phyloP scores from a whole-genome alignment of 2,797 vertebrate species.

The Galago senegalensis region DNA sequence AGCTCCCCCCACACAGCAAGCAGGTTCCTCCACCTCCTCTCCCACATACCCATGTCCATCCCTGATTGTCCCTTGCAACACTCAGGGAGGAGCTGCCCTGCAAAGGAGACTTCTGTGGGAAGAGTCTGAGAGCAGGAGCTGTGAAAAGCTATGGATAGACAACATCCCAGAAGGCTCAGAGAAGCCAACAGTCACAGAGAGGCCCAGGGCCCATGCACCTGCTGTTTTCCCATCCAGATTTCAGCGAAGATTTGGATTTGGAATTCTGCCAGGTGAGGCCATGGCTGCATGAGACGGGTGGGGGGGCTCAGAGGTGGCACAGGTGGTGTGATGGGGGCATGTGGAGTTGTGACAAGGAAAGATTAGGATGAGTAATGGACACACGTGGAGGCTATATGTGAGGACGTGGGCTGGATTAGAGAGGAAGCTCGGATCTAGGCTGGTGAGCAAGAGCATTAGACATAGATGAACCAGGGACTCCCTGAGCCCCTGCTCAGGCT shows the following conservation, averaged over 20 bases:
- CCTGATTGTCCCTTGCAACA: not conserved
- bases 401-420: not conserved
- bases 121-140: not conserved
- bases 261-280: not conserved
- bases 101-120: not conserved
- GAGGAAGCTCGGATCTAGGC: not conserved
- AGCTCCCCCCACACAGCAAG: not conserved
- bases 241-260: not conserved
- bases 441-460: not conserved
- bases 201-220: fast-evolving
- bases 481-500: not conserved
- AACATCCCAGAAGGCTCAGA: not conserved
- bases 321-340: not conserved
- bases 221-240: not conserved
- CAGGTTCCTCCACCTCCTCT: not conserved
- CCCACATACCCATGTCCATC: not conserved
- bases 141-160: not conserved
- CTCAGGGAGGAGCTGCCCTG: not conserved
- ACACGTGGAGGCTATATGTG: not conserved
- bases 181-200: not conserved
- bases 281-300: not conserved
- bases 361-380: not conserved
- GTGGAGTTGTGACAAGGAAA: not conserved
- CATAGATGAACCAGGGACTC: not conserved
- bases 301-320: not conserved